phyloP scores from a whole-genome alignment of 2,888 invertebrate genomes.

The Pyrgus malvae region DNA sequence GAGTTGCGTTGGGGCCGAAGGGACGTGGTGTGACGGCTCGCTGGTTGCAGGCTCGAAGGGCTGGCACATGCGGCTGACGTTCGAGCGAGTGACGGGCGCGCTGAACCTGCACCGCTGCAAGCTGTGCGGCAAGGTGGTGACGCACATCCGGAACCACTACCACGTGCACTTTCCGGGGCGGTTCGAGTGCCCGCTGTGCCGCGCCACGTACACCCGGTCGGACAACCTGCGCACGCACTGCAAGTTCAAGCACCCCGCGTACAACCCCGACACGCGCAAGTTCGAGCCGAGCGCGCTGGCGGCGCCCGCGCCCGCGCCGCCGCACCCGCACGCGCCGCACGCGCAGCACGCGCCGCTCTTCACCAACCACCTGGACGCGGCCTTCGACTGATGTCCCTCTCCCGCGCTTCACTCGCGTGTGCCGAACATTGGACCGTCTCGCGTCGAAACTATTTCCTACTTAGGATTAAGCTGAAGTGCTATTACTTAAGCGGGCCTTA shows the following conservation, averaged over 20 bases:
- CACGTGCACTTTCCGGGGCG: conserved; percentile 96
- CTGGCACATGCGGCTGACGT: conserved; percentile 97
- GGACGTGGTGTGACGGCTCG: conserved; percentile 60
- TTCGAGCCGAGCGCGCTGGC: conserved; percentile 85
- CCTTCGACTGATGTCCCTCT: conserved; percentile 76
- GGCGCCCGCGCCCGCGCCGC: conserved; percentile 77
- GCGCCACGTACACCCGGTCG: conserved; percentile 95
- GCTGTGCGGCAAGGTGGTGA: conserved; percentile 96
- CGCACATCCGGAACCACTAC: conserved; percentile 96
- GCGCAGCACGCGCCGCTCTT: conserved; percentile 79
- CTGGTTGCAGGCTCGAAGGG: conserved; percentile 95
- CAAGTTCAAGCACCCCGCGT: conserved; percentile 95
- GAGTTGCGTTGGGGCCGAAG: conserved; percentile 37
- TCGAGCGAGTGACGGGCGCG: conserved; percentile 95
- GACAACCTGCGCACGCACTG: conserved; percentile 96
- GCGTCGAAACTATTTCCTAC: conserved; percentile 67
- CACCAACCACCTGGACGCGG: conserved; percentile 81
- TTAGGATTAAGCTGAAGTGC: conserved; percentile 79
- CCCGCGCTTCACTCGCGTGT: no score
- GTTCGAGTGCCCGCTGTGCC: conserved; percentile 95
- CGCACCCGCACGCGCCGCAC: conserved; percentile 74
- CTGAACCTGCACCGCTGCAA: conserved; percentile 96
- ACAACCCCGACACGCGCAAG: conserved; percentile 93
- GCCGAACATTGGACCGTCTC: conserved; percentile 60
- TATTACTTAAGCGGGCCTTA: conserved; percentile 77